A percentile compares a stretch with the other conserved stretches of the same genome.
Evolutionary conservation across 2,888 invertebrate genomes (phyloP).

Genomic region (Caprella mutica): DNA sequence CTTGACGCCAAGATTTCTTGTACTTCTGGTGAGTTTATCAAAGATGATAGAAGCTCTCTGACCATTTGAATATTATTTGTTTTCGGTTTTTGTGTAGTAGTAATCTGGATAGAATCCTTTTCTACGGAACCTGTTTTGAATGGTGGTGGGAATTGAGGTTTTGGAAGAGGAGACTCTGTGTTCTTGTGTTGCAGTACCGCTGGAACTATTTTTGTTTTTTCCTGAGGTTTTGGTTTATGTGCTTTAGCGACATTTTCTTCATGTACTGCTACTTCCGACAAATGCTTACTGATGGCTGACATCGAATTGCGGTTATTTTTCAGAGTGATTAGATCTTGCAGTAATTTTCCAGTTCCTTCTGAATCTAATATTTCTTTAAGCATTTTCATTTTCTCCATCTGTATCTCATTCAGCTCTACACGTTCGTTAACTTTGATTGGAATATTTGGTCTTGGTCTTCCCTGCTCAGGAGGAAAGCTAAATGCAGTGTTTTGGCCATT

Average conservation of each 20-base stretch:
- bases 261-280: neutral
- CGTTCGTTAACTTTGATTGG: too few relatives aligned
- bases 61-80: slow-evolving; percentile 6
- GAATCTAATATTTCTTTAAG: slow-evolving; percentile 5
- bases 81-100: too few relatives aligned
- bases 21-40: slow-evolving; percentile 6
- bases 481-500: too few relatives aligned
- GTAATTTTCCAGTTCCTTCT: slow-evolving; percentile 4
- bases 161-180: neutral
- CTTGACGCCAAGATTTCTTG: slow-evolving; percentile 2
- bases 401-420: slow-evolving; percentile 2
- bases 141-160: neutral
- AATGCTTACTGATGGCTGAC: neutral
- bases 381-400: slow-evolving; percentile 10
- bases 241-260: too few relatives aligned
- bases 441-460: too few relatives aligned
- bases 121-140: too few relatives aligned
- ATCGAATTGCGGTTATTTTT: slow-evolving; percentile 4
- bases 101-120: too few relatives aligned
- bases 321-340: slow-evolving; percentile 6
- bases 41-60: neutral
- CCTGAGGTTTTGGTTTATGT: too few relatives aligned
- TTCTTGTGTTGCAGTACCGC: neutral
- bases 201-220: neutral
- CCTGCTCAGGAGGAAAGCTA: too few relatives aligned